Evolutionary conservation across 2,888 invertebrate genomes (phyloP), one percentile per base, ranked within the genome.

Genomic region (Incurvaria masculella): DNA sequence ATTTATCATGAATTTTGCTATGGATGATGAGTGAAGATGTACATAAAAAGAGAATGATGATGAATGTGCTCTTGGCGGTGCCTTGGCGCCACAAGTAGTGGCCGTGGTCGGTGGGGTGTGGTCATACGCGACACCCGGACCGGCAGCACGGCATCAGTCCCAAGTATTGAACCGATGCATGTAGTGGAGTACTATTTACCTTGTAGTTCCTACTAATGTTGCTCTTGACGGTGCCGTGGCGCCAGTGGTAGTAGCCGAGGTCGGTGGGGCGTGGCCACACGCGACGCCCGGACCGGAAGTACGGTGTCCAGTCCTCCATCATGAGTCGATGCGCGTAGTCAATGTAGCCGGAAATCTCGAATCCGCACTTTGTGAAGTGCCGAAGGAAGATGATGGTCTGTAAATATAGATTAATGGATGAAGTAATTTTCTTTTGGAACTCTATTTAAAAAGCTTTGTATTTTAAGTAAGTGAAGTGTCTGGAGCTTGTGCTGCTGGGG

Each of bases 261-360:
- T 94, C 92, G 2, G 72, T 81, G 26, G 83, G 79, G 46, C 73
- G 75, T 0, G 93, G 91, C 63, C 82, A 79, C 1, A 94, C 62
- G 56, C 75, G 79, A 56, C 81, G 83, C 50, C 80, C 81, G 14
- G 82, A 80, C 52, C 72, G 74, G 63, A 91, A 94, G 61, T 91
- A 88, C 1, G 81, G 81, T n/a, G 69, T 70, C 89, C 91, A 94
- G 62, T 93, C 85, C 56, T 91, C 89, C 1, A 76, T 72, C 45
- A 81, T 71, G 11, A 92, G 71, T 44, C 89, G 78, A 51, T 89
- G 84, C 1, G 82, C 83, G 64, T 85, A 93, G 65, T 95, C 94
- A 21, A 95, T 86, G 61, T 92, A 94, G 1, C 89, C 91, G 0
- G 93, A 93, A 50, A 93, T 82, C 63, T 93, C 91, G 54, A 87